A percentile compares a stretch with the other conserved stretches of the same genome.
These are phyloP conservation scores for Drosophila macrospina DNA, from an alignment of 2,888 invertebrate genomes.

Conservation along the genomic window DNA sequence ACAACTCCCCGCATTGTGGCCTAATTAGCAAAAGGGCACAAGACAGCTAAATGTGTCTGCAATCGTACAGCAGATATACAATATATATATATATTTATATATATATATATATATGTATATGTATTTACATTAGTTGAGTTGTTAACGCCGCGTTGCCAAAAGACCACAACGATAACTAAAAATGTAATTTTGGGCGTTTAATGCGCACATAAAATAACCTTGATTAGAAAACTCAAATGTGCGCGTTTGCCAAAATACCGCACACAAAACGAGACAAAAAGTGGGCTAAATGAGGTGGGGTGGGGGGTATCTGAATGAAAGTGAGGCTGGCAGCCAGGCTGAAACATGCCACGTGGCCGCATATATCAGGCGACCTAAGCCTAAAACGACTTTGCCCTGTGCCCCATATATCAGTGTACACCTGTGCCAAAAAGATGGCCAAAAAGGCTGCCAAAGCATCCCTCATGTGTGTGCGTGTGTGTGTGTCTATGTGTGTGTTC, in stretches of 20 bases:
- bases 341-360: conserved; percentile 59
- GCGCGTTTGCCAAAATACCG: conserved; percentile 56
- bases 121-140: conserved; percentile 18
- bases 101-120: neutral
- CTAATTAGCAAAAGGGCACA: conserved; percentile 65
- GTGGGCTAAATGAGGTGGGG: neutral
- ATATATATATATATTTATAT: neutral
- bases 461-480: conserved; percentile 10
- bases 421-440: conserved; percentile 65
- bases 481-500: conserved; percentile 12
- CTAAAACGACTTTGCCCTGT: conserved; percentile 71
- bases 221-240: conserved; percentile 78
- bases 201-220: conserved; percentile 74
- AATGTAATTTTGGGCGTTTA: conserved; percentile 81
- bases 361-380: conserved; percentile 75
- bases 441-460: conserved; percentile 6
- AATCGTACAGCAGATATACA: conserved; percentile 5
- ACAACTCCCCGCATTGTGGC: conserved; percentile 40
- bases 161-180: conserved; percentile 58
- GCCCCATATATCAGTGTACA: conserved; percentile 69
- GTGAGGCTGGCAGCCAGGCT: neutral
- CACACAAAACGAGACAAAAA: conserved; percentile 3
- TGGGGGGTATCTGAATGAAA: neutral
- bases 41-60: conserved; percentile 45
- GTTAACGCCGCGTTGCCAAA: conserved; percentile 61